A percentile compares a stretch with the other conserved stretches of the same genome.
phyloP scores from a whole-genome alignment of 2,888 invertebrate genomes.

The Tipula confusa region DNA sequence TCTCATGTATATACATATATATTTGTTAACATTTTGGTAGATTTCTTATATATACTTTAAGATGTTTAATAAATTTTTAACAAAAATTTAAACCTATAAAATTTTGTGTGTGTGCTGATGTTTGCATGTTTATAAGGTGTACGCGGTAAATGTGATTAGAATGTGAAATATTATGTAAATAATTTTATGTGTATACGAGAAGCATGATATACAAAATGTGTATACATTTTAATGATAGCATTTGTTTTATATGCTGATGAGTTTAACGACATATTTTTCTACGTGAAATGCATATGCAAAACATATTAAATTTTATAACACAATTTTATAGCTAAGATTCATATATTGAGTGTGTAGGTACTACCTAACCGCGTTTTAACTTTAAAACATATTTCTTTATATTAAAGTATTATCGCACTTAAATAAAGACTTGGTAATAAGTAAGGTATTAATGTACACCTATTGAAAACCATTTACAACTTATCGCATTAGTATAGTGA shows the following conservation, averaged over 20 bases:
- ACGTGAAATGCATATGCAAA: no score
- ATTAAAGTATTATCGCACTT: no score
- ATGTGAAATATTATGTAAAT: not conserved
- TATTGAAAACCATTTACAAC: no score
- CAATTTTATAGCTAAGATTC: no score
- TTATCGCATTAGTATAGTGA: no score
- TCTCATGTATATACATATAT: not conserved
- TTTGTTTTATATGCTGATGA: not conserved
- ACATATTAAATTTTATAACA: no score
- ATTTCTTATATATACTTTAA: not conserved
- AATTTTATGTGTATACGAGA: not conserved
- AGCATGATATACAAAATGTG: not conserved
- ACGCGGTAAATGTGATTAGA: not conserved
- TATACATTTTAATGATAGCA: not conserved
- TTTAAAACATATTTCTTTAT: no score
- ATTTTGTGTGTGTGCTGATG: not conserved
- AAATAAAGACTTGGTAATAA: no score
- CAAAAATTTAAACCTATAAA: not conserved
- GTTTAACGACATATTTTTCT: not conserved
- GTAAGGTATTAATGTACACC: no score
- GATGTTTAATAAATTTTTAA: not conserved
- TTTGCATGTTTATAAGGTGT: not conserved
- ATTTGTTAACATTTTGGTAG: not conserved
- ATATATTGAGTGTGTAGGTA: no score
- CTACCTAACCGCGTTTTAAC: no score